Conservation (phyloP, 1,140 invertebrate species). For the Drosophila dunni region DNA sequence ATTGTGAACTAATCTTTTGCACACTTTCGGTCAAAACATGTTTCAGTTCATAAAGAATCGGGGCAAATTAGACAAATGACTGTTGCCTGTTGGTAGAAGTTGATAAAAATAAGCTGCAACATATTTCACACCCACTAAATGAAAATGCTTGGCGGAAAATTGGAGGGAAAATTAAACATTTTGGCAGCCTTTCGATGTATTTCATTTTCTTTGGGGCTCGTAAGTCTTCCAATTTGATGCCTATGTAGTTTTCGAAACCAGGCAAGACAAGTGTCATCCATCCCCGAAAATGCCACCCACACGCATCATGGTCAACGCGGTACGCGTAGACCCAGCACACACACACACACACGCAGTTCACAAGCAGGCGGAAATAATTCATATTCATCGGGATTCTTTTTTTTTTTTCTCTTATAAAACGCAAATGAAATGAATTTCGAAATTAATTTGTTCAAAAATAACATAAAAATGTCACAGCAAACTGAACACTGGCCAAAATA, state of each 20-base stretch:
- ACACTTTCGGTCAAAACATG: slow-evolving; percentile 25
- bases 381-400: slow-evolving; percentile 45
- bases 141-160: slow-evolving; percentile 1
- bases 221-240: slow-evolving; percentile 67
- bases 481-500: slow-evolving; percentile 35
- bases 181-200: slow-evolving; percentile 46
- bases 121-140: slow-evolving; percentile 76
- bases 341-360: slow-evolving; percentile 38
- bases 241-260: slow-evolving; percentile 50
- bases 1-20: slow-evolving; percentile 29
- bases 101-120: slow-evolving; percentile 75
- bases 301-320: slow-evolving; percentile 21
- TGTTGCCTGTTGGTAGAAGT: slow-evolving; percentile 68
- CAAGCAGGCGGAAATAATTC: slow-evolving; percentile 67
- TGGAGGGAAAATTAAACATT: slow-evolving; percentile 26
- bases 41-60: slow-evolving; percentile 7
- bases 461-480: slow-evolving; percentile 57
- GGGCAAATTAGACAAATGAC: slow-evolving; percentile 74
- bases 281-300: slow-evolving; percentile 66
- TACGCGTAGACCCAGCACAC: slow-evolving; percentile 45
- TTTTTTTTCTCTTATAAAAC: slow-evolving; percentile 64
- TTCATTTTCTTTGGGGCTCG: slow-evolving; percentile 21
- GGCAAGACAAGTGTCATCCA: slow-evolving; percentile 62
- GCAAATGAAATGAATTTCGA: slow-evolving; percentile 46
- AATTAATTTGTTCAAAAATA: slow-evolving; percentile 52